These are phyloP conservation scores for Wiebesia pumilae DNA, from an alignment of 1,140 invertebrate genomes.

Conservation along the genomic window DNA sequence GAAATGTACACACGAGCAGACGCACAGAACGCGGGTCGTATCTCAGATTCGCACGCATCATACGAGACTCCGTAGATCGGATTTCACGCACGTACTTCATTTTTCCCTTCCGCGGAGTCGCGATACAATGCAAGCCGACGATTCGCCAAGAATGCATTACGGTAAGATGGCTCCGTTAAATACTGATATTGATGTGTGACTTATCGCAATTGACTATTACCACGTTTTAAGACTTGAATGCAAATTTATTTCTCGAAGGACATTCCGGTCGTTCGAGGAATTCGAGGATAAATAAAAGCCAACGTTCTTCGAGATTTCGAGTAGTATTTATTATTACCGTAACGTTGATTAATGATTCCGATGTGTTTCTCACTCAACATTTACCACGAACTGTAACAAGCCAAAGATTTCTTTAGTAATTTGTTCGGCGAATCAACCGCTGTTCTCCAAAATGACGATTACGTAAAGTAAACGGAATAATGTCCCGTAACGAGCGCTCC, in stretches of 20 bases:
- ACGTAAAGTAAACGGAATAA: background rate
- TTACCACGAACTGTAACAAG: background rate
- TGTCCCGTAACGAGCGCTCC: background rate
- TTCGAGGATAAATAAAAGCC: too few relatives aligned
- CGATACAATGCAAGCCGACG: background rate
- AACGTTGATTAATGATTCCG: too few relatives aligned
- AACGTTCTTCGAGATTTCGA: too few relatives aligned
- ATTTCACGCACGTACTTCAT: conserved; percentile 30
- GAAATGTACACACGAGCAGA: background rate
- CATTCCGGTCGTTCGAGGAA: too few relatives aligned
- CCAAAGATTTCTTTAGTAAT: background rate
- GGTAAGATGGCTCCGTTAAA: conserved; percentile 6
- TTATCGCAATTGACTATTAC: background rate
- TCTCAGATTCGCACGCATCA: conserved; percentile 21
- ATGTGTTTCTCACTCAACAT: too few relatives aligned
- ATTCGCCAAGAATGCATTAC: background rate
- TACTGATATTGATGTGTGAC: background rate
- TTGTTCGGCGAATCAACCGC: background rate
- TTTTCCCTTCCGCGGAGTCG: conserved; percentile 6
- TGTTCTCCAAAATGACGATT: background rate
- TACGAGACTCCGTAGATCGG: conserved; percentile 7
- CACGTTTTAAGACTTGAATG: too few relatives aligned
- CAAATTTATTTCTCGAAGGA: too few relatives aligned
- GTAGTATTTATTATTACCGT: too few relatives aligned
- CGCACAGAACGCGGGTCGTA: background rate